Percentiles rank a stretch among this genome's conserved stretches.
Conservation (phyloP, 1,140 invertebrate genomes). For the Diorhabda sublineata region DNA sequence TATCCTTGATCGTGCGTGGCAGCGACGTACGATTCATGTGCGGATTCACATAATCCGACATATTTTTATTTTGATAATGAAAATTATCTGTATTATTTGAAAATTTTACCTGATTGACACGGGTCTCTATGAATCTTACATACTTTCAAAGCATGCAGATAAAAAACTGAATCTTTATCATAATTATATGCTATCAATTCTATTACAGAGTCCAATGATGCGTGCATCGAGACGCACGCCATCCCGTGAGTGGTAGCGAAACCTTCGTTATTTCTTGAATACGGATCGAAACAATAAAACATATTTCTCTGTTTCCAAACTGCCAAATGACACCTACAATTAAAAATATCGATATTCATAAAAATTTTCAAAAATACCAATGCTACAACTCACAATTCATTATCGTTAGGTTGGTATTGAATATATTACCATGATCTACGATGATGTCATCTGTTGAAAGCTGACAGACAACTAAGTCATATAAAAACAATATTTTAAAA, state of each 20-base stretch:
- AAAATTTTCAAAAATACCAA: too few species aligned
- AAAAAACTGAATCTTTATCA: constrained; percentile 50
- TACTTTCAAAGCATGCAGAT: constrained; percentile 53
- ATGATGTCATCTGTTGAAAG: too few species aligned
- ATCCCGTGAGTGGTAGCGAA: constrained; percentile 43
- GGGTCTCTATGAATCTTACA: constrained; percentile 50
- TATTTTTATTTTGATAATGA: neutral
- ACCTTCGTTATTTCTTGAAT: constrained; percentile 42
- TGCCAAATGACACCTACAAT: constrained; percentile 42
- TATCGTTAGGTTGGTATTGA: too few species aligned
- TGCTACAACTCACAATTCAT: too few species aligned
- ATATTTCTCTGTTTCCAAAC: constrained; percentile 54
- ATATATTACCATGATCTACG: too few species aligned
- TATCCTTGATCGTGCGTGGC: too few species aligned
- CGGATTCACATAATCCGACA: too few species aligned
- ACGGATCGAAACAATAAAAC: constrained; percentile 54
- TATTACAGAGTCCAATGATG: constrained; percentile 49
- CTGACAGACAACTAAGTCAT: too few species aligned
- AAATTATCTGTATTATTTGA: neutral
- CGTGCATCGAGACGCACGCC: constrained; percentile 52
- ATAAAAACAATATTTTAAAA: too few species aligned
- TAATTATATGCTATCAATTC: constrained; percentile 49
- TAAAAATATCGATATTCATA: too few species aligned
- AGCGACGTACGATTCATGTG: too few species aligned
- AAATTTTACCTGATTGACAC: constrained; percentile 38